Base-by-base conservation (phyloP, 2,888 invertebrate genomes). In the Drosophila anceps region DNA sequence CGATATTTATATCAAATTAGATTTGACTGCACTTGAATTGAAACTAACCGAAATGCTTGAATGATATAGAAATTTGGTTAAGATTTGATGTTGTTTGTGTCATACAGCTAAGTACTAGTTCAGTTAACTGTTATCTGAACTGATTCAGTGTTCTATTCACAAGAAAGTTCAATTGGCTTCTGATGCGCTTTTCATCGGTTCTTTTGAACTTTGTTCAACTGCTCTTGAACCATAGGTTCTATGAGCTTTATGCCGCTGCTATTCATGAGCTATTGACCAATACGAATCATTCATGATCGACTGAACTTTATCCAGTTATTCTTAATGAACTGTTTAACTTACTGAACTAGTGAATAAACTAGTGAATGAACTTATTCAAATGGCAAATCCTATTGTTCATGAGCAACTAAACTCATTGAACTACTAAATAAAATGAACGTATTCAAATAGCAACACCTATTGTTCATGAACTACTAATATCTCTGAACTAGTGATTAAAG, bases 21-120 rank as follows among this genome's bases (percentile, higher is more conserved):
- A 44, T 18, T 20, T 15, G 12, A 37, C 29, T 15, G 20, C n/a
- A 6, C 48, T 24, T 24, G 44, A 12, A 10, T 0, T 37, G 9
- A 20, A 41, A 37, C 18, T 41, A 31, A 67, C 24, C 31, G 8
- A 31, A 43, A 15, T 1, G 31, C 39, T 68, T 43, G 50, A 12
- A 35, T 39, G 31, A 48, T 41, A 39, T 4, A 53, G 51, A 53
- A 20, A 50, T 33, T 8, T n/a, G 3, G 7, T 7, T 13, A 15
- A 27, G 2, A 27, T 27, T 27, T 15, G 4, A 7, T 4, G n/a
- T 5, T 8, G 9, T 1, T 44, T 13, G 8, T 15, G 15, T 27
- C 8, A 8, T 8, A 10, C 13, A n/a, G 9, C 7, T n/a, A n/a
- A n/a, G 29, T 12, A 48, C 48, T 29, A 48, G 29, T 48, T 48